Evolutionary conservation across 2,888 invertebrate species (phyloP).

Genomic region (Aradus depressus): DNA sequence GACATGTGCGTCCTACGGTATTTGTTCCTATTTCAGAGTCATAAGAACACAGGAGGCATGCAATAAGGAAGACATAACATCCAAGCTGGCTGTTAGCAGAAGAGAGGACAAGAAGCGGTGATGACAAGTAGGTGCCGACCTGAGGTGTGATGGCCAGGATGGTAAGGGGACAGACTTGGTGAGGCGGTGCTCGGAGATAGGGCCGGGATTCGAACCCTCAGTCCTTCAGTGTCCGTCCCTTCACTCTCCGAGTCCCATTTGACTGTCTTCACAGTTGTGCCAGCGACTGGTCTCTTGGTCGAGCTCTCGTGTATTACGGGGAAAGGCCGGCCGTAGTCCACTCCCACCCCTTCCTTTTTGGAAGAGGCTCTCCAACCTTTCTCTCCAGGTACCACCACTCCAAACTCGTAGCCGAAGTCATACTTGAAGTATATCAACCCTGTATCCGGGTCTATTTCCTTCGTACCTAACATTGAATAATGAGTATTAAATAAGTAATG

Average conservation of each 20-base stretch:
- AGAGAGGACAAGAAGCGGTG: no score
- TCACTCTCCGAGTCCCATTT: conserved; percentile 53
- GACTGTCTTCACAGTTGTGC: conserved; percentile 41
- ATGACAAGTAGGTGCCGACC: no score
- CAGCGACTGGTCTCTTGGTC: conserved; percentile 36
- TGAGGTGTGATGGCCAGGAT: no score
- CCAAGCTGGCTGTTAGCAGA: no score
- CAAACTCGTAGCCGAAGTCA: conserved; percentile 70
- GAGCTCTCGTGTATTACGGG: conserved; percentile 50
- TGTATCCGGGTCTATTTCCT: conserved; percentile 63
- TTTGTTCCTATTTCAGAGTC: no score
- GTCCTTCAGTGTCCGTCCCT: conserved; percentile 47
- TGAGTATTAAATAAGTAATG: conserved; percentile 2
- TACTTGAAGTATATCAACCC: conserved; percentile 71
- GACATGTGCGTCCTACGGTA: no score
- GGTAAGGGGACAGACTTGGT: conserved; percentile 45
- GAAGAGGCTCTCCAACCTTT: conserved; percentile 29
- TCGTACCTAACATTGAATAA: conserved; percentile 46
- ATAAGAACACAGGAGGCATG: no score
- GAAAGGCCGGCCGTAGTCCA: conserved; percentile 13
- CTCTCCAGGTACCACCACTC: conserved; percentile 49
- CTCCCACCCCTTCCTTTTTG: conserved; percentile 19
- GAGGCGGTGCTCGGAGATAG: conserved; percentile 36
- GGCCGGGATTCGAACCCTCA: conserved; percentile 33
- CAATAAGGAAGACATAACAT: no score